phyloP scores from a whole-genome alignment of 2,888 invertebrate species.

The Meiosimyza platycephala region DNA sequence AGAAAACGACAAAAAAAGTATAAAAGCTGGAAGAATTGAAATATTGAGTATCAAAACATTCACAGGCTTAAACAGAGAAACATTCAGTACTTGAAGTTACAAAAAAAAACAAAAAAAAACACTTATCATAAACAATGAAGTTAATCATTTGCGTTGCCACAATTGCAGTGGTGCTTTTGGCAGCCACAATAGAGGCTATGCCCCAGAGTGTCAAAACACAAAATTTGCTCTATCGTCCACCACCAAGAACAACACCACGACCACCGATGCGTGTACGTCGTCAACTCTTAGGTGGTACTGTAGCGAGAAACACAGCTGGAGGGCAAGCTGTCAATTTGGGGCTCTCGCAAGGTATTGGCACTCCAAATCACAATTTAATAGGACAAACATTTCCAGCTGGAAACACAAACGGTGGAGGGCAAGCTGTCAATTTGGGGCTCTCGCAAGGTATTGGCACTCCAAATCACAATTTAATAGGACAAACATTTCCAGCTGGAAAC shows the following conservation, averaged over 20 bases:
- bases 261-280: too few species aligned
- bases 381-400: conserved; percentile 51
- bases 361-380: conserved; percentile 56
- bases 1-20: too few species aligned
- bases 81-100: too few species aligned
- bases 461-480: conserved; percentile 56
- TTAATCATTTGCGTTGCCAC: conserved; percentile 22
- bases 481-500: conserved; percentile 46
- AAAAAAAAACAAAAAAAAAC: too few species aligned
- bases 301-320: too few species aligned
- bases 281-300: too few species aligned
- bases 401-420: conserved; percentile 45
- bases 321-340: conserved; percentile 50
- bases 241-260: too few species aligned
- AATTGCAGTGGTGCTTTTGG: conserved; percentile 25
- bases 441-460: conserved; percentile 55
- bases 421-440: conserved; percentile 53
- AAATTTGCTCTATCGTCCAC: conserved; percentile 11
- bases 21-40: too few species aligned
- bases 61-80: too few species aligned
- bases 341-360: conserved; percentile 54
- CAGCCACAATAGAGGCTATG: conserved; percentile 28
- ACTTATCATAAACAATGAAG: conserved; percentile 39
- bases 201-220: conserved; percentile 31
- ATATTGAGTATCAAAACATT: too few species aligned